phyloP scores from a whole-genome alignment of 2,888 invertebrate species.

The Pimpla rufipes region DNA sequence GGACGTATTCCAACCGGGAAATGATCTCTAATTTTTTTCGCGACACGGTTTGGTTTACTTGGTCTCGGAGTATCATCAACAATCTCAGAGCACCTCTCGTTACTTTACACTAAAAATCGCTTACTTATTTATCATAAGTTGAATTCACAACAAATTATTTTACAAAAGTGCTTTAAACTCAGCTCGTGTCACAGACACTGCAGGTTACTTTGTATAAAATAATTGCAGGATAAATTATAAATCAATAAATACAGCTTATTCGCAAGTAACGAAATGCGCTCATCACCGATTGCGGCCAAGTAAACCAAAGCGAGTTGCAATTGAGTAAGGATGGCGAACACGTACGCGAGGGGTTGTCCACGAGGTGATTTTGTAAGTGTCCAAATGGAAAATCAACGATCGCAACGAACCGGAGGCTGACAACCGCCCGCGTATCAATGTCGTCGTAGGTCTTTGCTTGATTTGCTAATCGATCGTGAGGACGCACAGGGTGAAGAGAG shows the following conservation, averaged over 20 bases:
- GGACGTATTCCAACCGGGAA: constrained; percentile 61
- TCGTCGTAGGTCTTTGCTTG: background rate
- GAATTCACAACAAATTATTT: background rate
- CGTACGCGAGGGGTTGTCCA: constrained; percentile 48
- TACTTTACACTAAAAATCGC: background rate
- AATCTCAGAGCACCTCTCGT: background rate
- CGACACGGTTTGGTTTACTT: constrained; percentile 62
- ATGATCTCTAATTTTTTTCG: constrained; percentile 27
- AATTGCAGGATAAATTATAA: background rate
- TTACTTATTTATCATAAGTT: constrained; percentile 7
- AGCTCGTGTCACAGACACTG: background rate
- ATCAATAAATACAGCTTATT: background rate
- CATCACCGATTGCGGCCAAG: background rate
- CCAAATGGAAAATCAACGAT: background rate
- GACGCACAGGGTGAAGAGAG: constrained; percentile 56
- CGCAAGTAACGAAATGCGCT: background rate
- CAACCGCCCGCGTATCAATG: constrained; percentile 46
- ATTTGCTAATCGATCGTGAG: constrained; percentile 39
- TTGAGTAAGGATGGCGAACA: constrained; percentile 12
- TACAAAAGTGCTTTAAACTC: background rate
- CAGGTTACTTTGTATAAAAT: background rate
- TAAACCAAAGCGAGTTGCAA: constrained; percentile 40
- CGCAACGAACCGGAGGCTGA: background rate
- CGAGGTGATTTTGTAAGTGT: background rate
- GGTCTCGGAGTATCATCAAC: background rate